A percentile compares a stretch with the other conserved stretches of the same genome.
Evolutionary conservation across 2,113 vertebrate genomes (phyloP).

Genomic region (Saccopteryx leptura): DNA sequence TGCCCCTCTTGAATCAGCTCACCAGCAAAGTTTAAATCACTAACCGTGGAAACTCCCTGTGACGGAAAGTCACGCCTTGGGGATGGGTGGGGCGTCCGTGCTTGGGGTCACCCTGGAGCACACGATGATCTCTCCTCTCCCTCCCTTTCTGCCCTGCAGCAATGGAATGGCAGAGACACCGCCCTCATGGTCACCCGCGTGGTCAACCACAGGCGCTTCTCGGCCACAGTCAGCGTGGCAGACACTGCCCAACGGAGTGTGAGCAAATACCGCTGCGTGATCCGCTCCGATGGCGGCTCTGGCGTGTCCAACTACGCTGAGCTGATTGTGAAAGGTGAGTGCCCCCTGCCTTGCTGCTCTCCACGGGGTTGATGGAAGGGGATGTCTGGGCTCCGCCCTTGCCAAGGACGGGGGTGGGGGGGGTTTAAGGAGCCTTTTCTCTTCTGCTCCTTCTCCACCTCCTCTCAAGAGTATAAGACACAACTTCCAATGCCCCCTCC

Average conservation of each 20-base stretch:
- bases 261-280: constrained; percentile 97
- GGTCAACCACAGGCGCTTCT: constrained; percentile 97
- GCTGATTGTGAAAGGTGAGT: constrained; percentile 97
- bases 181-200: constrained; percentile 97
- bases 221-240: constrained; percentile 95
- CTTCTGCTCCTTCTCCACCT: neutral
- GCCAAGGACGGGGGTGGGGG: neutral
- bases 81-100: rapidly evolving
- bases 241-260: constrained; percentile 96
- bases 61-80: neutral
- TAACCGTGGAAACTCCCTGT: neutral
- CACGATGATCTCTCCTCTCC: neutral
- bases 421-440: neutral
- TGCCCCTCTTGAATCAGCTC: neutral
- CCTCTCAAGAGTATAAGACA: neutral
- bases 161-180: constrained; percentile 97
- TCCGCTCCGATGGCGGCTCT: constrained; percentile 96
- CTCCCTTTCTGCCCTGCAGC: constrained; percentile 88
- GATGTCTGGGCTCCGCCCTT: neutral
- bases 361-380: rapidly evolving
- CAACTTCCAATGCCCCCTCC: too few species aligned
- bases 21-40: neutral
- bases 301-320: constrained; percentile 98
- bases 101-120: neutral
- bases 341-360: rapidly evolving